Percentiles rank a stretch among this genome's conserved stretches.
phyloP scores from a whole-genome alignment of 2,888 invertebrate genomes.

The Oligia strigilis region DNA sequence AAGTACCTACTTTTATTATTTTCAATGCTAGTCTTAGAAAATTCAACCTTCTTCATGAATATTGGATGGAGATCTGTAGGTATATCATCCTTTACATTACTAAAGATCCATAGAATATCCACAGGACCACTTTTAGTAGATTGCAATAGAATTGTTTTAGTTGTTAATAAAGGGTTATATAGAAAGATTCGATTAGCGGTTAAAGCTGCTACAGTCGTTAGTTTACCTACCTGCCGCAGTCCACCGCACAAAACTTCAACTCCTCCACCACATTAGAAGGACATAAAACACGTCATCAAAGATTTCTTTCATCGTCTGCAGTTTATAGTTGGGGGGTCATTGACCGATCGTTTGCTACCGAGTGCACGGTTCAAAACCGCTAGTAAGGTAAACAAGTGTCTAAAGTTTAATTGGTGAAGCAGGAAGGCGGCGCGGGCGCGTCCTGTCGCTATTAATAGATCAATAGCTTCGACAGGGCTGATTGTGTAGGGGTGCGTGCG shows the following conservation, averaged over 20 bases:
- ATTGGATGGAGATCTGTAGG: neutral
- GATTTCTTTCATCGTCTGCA: conserved; percentile 47
- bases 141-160: neutral
- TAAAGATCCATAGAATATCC: neutral
- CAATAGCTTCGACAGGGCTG: conserved; percentile 64
- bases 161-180: neutral
- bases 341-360: conserved; percentile 55
- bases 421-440: conserved; percentile 76
- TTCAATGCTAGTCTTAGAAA: neutral
- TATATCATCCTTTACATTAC: too few relatives aligned
- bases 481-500: conserved; percentile 64
- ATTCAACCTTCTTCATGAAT: neutral
- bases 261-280: conserved; percentile 39
- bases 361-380: conserved; percentile 77
- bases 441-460: conserved; percentile 79
- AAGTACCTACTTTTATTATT: neutral
- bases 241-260: conserved; percentile 1
- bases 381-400: conserved; percentile 79
- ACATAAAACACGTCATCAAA: conserved; percentile 53
- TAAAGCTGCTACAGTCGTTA: neutral
- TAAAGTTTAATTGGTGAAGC: conserved; percentile 74
- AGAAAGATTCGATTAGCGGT: neutral
- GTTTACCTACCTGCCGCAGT: neutral
- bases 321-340: conserved; percentile 61
- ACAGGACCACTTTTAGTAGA: neutral